These are phyloP conservation scores for Bimastos eiseni DNA, from an alignment of 2,888 invertebrate genomes.

Conservation along the genomic window DNA sequence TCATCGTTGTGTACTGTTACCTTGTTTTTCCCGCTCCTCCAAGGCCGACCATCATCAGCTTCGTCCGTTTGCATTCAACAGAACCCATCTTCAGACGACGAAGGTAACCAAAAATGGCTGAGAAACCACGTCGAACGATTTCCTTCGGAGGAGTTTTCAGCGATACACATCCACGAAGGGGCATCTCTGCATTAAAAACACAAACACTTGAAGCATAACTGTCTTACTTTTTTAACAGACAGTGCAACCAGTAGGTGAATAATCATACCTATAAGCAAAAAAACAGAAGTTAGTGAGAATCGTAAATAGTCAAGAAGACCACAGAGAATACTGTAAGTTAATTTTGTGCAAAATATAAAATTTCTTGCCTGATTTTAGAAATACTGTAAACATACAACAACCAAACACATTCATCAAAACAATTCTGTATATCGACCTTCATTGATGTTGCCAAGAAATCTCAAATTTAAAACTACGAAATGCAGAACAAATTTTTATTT, in stretches of 20 bases:
- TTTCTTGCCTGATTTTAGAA: neutral
- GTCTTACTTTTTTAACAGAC: neutral
- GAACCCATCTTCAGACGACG: constrained; percentile 55
- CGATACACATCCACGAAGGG: constrained; percentile 51
- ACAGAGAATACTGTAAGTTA: neutral
- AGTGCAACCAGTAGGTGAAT: neutral
- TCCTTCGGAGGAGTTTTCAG: constrained; percentile 61
- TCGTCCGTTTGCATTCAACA: constrained; percentile 58
- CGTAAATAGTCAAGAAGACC: neutral
- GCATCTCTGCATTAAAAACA: constrained; percentile 41
- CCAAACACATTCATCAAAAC: neutral
- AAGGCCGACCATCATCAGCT: constrained; percentile 62
- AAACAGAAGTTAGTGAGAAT: neutral
- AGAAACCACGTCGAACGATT: constrained; percentile 55
- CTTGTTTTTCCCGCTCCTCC: constrained; percentile 63
- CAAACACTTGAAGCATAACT: neutral
- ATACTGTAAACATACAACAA: neutral
- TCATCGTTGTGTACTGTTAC: constrained; percentile 42
- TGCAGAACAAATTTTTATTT: too few relatives aligned
- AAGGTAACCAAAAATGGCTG: constrained; percentile 56
- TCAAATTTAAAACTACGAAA: too few relatives aligned
- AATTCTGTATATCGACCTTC: neutral
- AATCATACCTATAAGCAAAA: too few relatives aligned
- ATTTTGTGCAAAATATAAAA: neutral
- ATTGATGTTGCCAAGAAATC: neutral